phyloP scores from a whole-genome alignment of 1,140 invertebrate genomes.

The Chrysomallon squamiferum region DNA sequence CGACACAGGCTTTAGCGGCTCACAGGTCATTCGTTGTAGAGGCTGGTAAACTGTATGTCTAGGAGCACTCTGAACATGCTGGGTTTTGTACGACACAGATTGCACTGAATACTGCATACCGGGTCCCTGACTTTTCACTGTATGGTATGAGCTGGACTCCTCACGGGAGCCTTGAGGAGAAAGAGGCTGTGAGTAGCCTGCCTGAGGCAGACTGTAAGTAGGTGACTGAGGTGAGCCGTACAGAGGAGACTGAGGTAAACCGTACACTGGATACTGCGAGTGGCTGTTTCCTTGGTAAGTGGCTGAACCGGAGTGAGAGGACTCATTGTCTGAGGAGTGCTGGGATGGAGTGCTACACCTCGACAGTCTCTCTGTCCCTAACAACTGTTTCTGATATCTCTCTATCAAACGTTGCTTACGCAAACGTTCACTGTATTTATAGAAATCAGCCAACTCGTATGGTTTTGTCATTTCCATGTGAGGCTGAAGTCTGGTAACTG shows the following conservation, averaged over 20 bases:
- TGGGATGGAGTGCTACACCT: slow-evolving; percentile 43
- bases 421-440: slow-evolving; percentile 95
- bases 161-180: slow-evolving; percentile 1
- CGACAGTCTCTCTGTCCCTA: slow-evolving; percentile 22
- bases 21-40: slow-evolving; percentile 35
- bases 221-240: neutral
- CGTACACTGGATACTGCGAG: slow-evolving; percentile 5
- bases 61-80: slow-evolving; percentile 22
- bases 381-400: slow-evolving; percentile 45
- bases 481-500: slow-evolving; percentile 42
- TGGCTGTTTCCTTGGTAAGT: slow-evolving; percentile 15
- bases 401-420: slow-evolving; percentile 69
- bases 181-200: neutral
- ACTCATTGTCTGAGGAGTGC: slow-evolving; percentile 36
- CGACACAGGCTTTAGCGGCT: slow-evolving; percentile 20
- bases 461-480: slow-evolving; percentile 94
- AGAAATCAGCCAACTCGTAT: slow-evolving; percentile 96
- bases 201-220: neutral
- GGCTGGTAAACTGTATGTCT: slow-evolving; percentile 30
- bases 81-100: slow-evolving; percentile 21
- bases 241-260: slow-evolving; percentile 4
- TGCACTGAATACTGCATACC: slow-evolving; percentile 17
- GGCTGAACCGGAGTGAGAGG: slow-evolving; percentile 24
- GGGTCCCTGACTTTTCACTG: slow-evolving; percentile 21
- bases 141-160: slow-evolving; percentile 19